Conservation (phyloP, 2,113 vertebrate species). For the Hiodon alosoides region DNA sequence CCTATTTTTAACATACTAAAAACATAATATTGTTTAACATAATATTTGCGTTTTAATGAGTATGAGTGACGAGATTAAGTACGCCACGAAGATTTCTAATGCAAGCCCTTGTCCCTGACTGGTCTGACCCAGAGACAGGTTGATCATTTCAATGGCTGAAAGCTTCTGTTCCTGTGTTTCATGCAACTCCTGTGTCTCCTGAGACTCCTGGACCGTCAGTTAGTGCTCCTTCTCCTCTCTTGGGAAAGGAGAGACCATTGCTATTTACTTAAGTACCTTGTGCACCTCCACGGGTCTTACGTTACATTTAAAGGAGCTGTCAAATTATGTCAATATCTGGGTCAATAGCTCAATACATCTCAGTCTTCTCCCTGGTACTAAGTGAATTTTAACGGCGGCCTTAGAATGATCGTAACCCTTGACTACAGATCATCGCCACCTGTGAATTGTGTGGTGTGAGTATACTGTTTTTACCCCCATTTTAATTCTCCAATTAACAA, state of each 20-base stretch:
- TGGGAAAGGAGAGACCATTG: slow-evolving; percentile 41
- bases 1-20: too few species aligned
- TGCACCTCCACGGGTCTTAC: slow-evolving; percentile 41
- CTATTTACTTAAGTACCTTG: slow-evolving; percentile 36
- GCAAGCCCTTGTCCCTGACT: too few species aligned
- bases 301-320: slow-evolving; percentile 56
- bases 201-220: neutral
- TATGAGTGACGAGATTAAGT: too few species aligned
- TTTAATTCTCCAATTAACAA: too few species aligned
- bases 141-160: too few species aligned
- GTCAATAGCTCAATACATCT: slow-evolving; percentile 60
- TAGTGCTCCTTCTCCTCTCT: neutral
- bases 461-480: neutral
- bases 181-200: neutral
- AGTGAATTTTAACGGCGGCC: slow-evolving; percentile 49
- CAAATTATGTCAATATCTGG: slow-evolving; percentile 62
- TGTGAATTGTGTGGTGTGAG: too few species aligned
- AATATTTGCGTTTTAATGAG: too few species aligned
- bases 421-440: slow-evolving; percentile 24
- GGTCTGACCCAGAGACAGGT: too few species aligned
- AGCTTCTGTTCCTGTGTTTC: too few species aligned
- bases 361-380: slow-evolving; percentile 49
- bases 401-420: slow-evolving; percentile 32
- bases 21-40: too few species aligned
- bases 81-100: too few species aligned